phyloP scores from a whole-genome alignment of 2,113 vertebrate species.

The Plecotus auritus region DNA sequence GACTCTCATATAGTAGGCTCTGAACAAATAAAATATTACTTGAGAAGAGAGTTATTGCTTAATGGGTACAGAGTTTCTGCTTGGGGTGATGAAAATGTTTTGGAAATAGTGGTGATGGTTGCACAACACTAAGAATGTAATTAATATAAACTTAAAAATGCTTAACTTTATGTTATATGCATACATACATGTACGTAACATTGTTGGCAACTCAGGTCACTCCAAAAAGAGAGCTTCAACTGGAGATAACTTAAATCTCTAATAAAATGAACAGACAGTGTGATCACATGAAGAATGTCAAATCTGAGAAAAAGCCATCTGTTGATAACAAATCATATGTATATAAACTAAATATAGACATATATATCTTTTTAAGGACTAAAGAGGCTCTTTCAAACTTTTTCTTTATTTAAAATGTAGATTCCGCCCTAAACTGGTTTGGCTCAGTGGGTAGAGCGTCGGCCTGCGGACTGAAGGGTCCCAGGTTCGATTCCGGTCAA shows the following conservation, averaged over 20 bases:
- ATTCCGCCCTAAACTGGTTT: not conserved
- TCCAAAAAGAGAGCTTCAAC: conserved; percentile 7
- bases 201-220: not conserved
- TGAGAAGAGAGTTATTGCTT: not conserved
- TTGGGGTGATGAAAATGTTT: not conserved
- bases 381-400: not conserved
- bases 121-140: not conserved
- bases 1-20: not conserved
- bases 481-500: too few species aligned
- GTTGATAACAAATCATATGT: not conserved
- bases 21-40: conserved; percentile 1
- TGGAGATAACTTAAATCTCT: not conserved
- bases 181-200: not conserved
- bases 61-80: not conserved
- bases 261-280: not conserved
- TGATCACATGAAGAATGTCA: not conserved
- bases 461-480: too few species aligned
- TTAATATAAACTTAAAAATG: not conserved
- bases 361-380: not conserved
- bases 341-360: not conserved
- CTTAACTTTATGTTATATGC: not conserved
- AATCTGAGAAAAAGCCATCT: not conserved
- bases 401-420: conserved; percentile 53
- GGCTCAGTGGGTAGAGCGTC: too few species aligned
- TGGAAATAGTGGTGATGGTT: not conserved